Base-by-base conservation (phyloP, 2,113 vertebrate species). In the Falcunculus frontatus region DNA sequence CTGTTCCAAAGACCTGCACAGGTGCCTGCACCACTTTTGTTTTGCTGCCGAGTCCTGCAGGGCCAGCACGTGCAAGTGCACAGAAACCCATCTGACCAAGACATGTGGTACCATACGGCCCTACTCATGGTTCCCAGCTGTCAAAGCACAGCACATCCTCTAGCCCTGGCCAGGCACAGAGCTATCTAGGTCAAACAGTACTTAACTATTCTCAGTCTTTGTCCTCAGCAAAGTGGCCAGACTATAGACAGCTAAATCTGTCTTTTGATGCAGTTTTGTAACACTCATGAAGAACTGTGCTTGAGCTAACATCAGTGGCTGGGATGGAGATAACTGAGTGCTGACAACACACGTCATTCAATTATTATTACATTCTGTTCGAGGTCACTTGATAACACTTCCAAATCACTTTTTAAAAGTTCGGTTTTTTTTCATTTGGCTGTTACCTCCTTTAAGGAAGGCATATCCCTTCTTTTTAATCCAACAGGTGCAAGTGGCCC, bases 121-220 rank as follows among this genome's bases (percentile, higher is more conserved):
- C 52, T 42, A 2, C 13, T 68, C 53, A 56, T 9, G 27, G 50
- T 4, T 81, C 60, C 55, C 91, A 93, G 91, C 73, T 76, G 22
- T 14, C 78, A 75, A 74, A 95, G 60, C 60, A 81, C 33, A 67
- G 84, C 41, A 92, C 65, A 68, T 47, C 62, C 78, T 72, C 79
- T 6, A 33, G 25, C 18, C 33, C 23, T 4, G 17, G 49, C 75
- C 63, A 90, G 68, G 46, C 75, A 76, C 8, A 56, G 30, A 72
- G 57, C 29, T 73, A 65, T 41, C 39, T 80, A 84, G 83, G 89
- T 94, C 93, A 90, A 56, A 47, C 30, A 42, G 56, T 53, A 76
- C 53, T 90, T 91, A 84, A 70, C 76, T 60, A 77, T 39, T 42
- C 87, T 74, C 56, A 41, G 64, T 52, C 73, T 88, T 90, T 30